Percentiles rank a stretch among this genome's conserved stretches.
Evolutionary conservation across 2,113 vertebrate species (phyloP).

Genomic region (Bubo bubo): DNA sequence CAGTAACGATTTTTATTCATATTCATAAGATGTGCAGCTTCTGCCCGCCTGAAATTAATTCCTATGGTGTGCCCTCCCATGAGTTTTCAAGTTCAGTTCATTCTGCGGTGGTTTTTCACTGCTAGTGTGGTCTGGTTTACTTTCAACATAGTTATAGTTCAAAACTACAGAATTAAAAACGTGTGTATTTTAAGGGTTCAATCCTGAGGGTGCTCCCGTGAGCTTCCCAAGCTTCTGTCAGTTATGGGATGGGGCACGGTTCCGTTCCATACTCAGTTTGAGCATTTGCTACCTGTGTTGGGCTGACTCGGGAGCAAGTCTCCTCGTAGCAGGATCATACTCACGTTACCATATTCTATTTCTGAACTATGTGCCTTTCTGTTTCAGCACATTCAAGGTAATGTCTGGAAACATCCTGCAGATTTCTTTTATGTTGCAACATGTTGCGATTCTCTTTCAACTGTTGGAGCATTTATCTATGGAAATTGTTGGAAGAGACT

Average conservation of each 20-base stretch:
- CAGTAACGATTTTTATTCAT: not conserved
- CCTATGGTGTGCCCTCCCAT: fast-evolving
- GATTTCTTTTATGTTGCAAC: not conserved
- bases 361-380: not conserved
- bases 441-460: not conserved
- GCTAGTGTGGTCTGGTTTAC: not conserved
- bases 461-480: not conserved
- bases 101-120: not conserved
- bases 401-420: not conserved
- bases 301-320: not conserved
- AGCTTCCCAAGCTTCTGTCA: not conserved
- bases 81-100: not conserved
- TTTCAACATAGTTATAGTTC: not conserved
- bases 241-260: not conserved
- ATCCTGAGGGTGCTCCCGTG: fast-evolving
- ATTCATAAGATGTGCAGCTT: not conserved
- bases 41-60: not conserved
- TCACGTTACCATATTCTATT: fast-evolving
- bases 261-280: fast-evolving
- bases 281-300: not conserved
- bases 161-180: not conserved
- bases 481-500: not conserved
- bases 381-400: not conserved
- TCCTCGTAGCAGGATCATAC: not conserved
- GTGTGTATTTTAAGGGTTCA: not conserved